These are phyloP conservation scores for Cepphus grylle DNA, from an alignment of 2,113 vertebrate species.

Conservation along the genomic window DNA sequence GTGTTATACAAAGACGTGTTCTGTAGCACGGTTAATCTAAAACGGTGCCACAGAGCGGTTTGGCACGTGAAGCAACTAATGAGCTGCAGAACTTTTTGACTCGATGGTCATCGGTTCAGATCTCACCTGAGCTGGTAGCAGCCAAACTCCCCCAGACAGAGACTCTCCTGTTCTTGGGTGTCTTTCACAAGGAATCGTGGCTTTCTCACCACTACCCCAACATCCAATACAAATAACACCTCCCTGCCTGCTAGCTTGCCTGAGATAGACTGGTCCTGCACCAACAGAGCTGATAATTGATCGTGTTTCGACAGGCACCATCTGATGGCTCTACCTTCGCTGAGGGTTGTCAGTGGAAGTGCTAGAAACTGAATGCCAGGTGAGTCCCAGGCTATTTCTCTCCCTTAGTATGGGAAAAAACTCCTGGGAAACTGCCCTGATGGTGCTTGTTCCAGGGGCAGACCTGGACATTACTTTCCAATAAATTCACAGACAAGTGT, in stretches of 20 bases:
- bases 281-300: background rate
- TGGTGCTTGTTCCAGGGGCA: background rate
- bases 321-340: background rate
- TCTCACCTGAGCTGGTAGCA: background rate
- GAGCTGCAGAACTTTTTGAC: background rate
- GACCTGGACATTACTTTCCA: background rate
- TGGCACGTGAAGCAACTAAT: background rate
- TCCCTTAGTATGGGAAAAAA: background rate
- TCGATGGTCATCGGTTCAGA: background rate
- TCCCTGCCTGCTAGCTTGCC: background rate
- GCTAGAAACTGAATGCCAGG: background rate
- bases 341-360: background rate
- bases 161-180: background rate
- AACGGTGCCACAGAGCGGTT: background rate
- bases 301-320: background rate
- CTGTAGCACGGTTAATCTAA: background rate
- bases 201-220: background rate
- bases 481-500: background rate
- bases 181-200: background rate
- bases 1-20: accelerated
- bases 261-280: background rate
- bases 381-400: background rate
- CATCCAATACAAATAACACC: background rate
- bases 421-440: background rate
- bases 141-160: background rate